Base-by-base conservation (phyloP, 53 echinoderm and acorn worm species). In the Paracentrotus lividus region DNA sequence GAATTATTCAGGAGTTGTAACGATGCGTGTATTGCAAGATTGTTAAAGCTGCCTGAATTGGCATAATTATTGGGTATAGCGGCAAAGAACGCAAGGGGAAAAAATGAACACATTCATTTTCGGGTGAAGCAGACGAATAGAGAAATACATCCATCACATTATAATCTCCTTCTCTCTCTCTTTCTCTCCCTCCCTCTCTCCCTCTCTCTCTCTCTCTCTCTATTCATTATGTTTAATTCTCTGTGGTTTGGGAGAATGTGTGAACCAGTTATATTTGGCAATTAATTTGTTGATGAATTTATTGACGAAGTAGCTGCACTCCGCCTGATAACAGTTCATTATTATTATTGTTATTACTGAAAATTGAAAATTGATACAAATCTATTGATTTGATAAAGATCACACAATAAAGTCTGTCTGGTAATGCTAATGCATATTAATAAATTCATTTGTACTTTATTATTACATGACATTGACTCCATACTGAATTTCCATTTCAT, bases 221-320 rank as follows among this genome's bases (percentile, higher is more conserved):
- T 84, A 20, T n/a, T 18, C n/a, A n/a, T n/a, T n/a, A n/a, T n/a
- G n/a, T n/a, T n/a, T n/a, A 47, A 47, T 81, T 81, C 81, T 49
- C 9, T 47, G 81, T n/a, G 81, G 47, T 81, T 47, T 45, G 47
- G 12, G 16, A 1, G 23, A 45, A 5, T 45, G n/a, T 81, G 81
- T 45, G 81, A 49, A 49, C 45, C 24, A 23, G 44, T 81, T 81
- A 81, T 81, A 81, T 81, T 81, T 47, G 12, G 81, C 81, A 13
- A 81, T 81, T 81, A 81, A 81, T 81, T 81, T 81, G 81, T 81
- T 81, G 81, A 81, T 47, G 24, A 81, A 47, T 81, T 81, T 81
- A n/a, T 81, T 45, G 72, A 72, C 40, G 5, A 72, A 72, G 18
- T 21, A 18, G 9, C 57, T 57, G 18, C 36, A 21, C 72, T 31